A percentile compares a stretch with the other conserved stretches of the same genome.
phyloP scores from a whole-genome alignment of 2,797 vertebrate species.

The Leptatherina wallacei region DNA sequence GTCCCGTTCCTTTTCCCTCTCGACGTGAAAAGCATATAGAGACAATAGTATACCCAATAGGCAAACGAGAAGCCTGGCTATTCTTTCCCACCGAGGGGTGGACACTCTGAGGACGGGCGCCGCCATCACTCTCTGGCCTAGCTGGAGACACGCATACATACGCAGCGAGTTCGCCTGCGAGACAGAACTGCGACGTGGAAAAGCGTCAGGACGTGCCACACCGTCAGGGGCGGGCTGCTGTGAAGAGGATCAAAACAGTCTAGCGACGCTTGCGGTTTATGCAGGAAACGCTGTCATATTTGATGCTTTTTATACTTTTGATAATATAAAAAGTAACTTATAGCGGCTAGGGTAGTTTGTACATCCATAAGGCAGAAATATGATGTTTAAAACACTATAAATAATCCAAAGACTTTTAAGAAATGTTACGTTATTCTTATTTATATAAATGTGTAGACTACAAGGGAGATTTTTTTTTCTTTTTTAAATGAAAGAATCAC shows the following conservation, averaged over 20 bases:
- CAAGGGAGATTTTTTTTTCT: no score
- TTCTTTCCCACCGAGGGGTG: constrained; percentile 97
- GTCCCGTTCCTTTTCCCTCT: constrained; percentile 90
- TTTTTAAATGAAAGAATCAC: neutral
- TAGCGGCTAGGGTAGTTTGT: no score
- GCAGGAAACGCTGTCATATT: neutral
- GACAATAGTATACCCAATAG: constrained; percentile 91
- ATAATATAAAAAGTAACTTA: neutral
- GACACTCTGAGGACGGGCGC: constrained; percentile 99
- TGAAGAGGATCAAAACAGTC: neutral
- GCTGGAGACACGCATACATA: constrained; percentile 84
- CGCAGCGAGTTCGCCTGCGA: constrained; percentile 75
- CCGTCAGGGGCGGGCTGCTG: constrained; percentile 70
- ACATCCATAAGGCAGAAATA: no score
- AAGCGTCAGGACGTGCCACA: constrained; percentile 65
- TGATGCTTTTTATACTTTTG: neutral
- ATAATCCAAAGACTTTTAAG: no score
- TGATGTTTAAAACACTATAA: no score
- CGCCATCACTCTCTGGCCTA: constrained; percentile 93
- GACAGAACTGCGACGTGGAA: constrained; percentile 69
- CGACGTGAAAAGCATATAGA: constrained; percentile 94
- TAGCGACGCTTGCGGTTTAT: neutral
- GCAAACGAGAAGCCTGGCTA: constrained; percentile 92
- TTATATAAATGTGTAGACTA: no score
- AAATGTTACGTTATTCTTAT: no score